These are phyloP conservation scores for Danionella cerebrum DNA, from an alignment of 2,113 vertebrate genomes.

Conservation along the genomic window DNA sequence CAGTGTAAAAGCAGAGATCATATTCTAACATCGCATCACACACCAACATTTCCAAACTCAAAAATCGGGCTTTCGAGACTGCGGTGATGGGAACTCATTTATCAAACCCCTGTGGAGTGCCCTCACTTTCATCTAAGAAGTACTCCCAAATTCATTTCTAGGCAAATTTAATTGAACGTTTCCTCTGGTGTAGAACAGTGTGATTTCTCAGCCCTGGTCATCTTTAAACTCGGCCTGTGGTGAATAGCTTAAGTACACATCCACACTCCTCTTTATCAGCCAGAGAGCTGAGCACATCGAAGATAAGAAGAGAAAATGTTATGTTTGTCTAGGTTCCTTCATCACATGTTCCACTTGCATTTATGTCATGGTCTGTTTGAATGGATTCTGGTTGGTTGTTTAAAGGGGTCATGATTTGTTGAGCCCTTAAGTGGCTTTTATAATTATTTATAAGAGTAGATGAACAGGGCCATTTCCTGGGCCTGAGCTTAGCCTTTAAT, in stretches of 20 bases:
- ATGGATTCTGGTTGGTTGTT: too few relatives aligned
- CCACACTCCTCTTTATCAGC: slow-evolving; percentile 2
- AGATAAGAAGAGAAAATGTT: not conserved
- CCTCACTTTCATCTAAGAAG: slow-evolving; percentile 15
- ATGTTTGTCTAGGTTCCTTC: slow-evolving; percentile 10
- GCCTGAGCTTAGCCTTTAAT: too few relatives aligned
- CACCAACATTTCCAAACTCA: not conserved
- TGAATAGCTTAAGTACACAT: slow-evolving; percentile 21
- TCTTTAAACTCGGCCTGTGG: slow-evolving; percentile 24
- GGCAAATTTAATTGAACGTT: slow-evolving; percentile 28
- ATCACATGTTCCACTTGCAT: not conserved
- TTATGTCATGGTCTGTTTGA: too few relatives aligned
- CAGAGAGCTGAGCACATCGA: not conserved
- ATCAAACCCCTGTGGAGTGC: slow-evolving; percentile 5
- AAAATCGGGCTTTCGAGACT: slow-evolving; percentile 11
- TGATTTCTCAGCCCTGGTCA: slow-evolving; percentile 19
- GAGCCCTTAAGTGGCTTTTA: too few relatives aligned
- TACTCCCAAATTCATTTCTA: slow-evolving; percentile 17
- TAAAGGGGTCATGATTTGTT: too few relatives aligned
- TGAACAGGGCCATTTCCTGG: too few relatives aligned
- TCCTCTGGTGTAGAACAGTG: slow-evolving; percentile 31
- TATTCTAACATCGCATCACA: not conserved
- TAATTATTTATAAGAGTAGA: too few relatives aligned
- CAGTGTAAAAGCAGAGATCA: not conserved
- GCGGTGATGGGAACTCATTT: slow-evolving; percentile 13